These are phyloP conservation scores for Cichlasoma orientale DNA, from an alignment of 2,797 vertebrate species.

Conservation along the genomic window DNA sequence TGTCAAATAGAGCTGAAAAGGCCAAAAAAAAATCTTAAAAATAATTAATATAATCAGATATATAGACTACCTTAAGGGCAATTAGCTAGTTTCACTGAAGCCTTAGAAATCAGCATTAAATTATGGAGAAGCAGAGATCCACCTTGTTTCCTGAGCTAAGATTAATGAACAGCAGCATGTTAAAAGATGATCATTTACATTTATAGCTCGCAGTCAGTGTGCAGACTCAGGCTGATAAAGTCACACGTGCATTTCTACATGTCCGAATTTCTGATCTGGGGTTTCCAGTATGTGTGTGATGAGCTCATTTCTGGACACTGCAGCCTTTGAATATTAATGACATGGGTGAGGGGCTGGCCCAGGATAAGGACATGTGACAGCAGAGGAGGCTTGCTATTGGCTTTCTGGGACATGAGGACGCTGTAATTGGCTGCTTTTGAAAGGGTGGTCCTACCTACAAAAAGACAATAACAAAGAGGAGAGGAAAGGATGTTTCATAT, in stretches of 20 bases:
- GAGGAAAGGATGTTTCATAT: neutral
- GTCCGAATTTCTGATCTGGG: conserved; percentile 2
- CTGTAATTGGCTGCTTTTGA: conserved; percentile 35
- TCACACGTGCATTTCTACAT: neutral
- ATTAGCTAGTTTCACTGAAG: conserved; percentile 17
- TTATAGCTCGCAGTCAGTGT: neutral
- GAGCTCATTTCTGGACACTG: conserved; percentile 61
- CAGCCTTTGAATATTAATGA: conserved; percentile 78
- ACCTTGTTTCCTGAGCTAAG: neutral
- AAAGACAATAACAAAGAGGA: conserved; percentile 52
- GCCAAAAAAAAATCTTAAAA: no score
- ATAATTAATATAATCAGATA: no score
- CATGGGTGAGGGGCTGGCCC: conserved; percentile 9
- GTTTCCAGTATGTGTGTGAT: neutral
- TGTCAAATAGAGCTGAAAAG: no score
- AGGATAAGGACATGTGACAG: conserved; percentile 36
- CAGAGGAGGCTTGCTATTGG: conserved; percentile 53
- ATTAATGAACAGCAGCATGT: no score
- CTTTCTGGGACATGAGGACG: neutral
- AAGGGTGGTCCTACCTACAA: conserved; percentile 13
- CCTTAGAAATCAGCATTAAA: neutral
- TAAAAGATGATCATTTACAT: neutral
- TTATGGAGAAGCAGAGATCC: conserved; percentile 3
- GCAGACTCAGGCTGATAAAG: neutral
- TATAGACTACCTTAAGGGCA: conserved; percentile 6